Percentiles rank a stretch among this genome's conserved stretches.
phyloP scores from a whole-genome alignment of 2,888 invertebrate genomes.

The Scaptomyza reducta region DNA sequence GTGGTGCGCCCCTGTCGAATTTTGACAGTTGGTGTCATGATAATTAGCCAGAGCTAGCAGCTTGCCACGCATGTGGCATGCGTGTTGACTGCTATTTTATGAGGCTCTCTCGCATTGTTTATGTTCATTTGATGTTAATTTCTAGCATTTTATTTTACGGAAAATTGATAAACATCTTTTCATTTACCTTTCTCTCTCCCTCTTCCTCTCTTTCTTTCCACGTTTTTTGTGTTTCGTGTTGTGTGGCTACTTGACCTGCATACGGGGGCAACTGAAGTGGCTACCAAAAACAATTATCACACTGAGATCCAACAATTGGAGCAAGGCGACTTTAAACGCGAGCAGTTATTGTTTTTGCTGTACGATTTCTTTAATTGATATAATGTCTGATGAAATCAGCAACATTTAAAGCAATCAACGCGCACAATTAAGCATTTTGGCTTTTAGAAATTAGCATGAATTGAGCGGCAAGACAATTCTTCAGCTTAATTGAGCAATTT shows the following conservation, averaged over 20 bases:
- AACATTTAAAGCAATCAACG: constrained; percentile 75
- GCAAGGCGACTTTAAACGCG: constrained; percentile 58
- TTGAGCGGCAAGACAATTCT: constrained; percentile 41
- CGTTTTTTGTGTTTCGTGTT: constrained; percentile 8
- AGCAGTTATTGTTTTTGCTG: constrained; percentile 23
- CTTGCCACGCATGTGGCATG: constrained; percentile 54
- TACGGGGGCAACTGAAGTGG: constrained; percentile 50
- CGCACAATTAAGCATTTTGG: constrained; percentile 59
- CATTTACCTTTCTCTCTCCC: constrained; percentile 54
- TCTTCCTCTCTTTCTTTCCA: not conserved
- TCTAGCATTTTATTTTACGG: constrained; percentile 67
- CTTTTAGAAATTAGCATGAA: constrained; percentile 65
- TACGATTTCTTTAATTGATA: constrained; percentile 68
- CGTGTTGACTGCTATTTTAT: constrained; percentile 69
- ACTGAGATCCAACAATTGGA: constrained; percentile 43
- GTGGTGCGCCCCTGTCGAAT: constrained; percentile 30
- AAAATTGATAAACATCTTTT: constrained; percentile 76
- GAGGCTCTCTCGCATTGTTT: constrained; percentile 62
- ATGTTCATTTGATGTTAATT: constrained; percentile 79
- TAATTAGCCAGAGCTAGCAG: constrained; percentile 63
- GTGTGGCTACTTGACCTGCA: constrained; percentile 66
- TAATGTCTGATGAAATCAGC: constrained; percentile 56
- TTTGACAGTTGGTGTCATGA: constrained; percentile 79
- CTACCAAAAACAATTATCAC: constrained; percentile 24
- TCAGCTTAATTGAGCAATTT: constrained; percentile 43